phyloP scores from a whole-genome alignment of 2,113 vertebrate genomes.

The Tinamus guttatus region DNA sequence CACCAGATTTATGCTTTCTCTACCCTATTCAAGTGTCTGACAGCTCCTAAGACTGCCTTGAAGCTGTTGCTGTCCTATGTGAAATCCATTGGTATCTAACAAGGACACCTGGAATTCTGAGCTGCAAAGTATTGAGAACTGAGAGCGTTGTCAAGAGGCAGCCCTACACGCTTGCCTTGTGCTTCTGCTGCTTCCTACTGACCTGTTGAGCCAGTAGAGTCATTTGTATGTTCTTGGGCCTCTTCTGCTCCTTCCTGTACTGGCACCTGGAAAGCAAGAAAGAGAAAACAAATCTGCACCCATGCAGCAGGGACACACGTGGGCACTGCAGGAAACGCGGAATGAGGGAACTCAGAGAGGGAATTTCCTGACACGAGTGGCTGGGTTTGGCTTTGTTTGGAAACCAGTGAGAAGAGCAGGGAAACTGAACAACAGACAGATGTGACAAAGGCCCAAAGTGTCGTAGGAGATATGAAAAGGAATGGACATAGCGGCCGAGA shows the following conservation, averaged over 20 bases:
- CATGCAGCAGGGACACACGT: too few species aligned
- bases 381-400: background rate
- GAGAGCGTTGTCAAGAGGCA: background rate
- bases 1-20: background rate
- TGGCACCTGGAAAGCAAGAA: too few species aligned
- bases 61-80: background rate
- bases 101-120: background rate
- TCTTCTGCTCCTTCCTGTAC: too few species aligned
- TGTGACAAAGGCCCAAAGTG: background rate
- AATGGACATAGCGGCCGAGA: background rate
- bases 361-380: background rate
- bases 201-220: too few species aligned
- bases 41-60: background rate
- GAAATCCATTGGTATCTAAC: background rate
- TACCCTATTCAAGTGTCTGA: background rate
- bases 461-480: background rate
- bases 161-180: background rate
- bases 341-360: too few species aligned
- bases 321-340: too few species aligned
- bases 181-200: background rate
- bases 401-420: background rate
- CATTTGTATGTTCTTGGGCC: too few species aligned
- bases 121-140: background rate
- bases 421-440: background rate
- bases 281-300: too few species aligned